Conservation (phyloP, 2,888 invertebrate genomes). For the Heliothis peltigera region DNA sequence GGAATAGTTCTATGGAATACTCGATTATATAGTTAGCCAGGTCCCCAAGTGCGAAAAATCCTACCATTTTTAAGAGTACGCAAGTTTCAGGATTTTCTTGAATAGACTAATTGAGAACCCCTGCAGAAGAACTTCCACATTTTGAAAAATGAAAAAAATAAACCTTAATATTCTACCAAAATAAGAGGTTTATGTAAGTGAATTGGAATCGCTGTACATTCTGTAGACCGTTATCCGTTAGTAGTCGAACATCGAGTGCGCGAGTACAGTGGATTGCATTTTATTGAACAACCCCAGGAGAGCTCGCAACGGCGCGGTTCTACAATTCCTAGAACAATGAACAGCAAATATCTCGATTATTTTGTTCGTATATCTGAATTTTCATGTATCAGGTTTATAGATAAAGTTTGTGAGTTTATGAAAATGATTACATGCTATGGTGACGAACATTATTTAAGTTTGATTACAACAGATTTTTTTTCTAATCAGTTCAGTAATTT, state of each 20-base stretch:
- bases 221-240: not conserved
- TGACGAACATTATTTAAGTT: not conserved
- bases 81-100: no score
- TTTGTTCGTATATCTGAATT: not conserved
- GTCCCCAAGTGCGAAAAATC: no score
- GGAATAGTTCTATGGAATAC: no score
- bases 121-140: no score
- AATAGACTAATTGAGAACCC: no score
- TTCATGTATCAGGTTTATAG: not conserved
- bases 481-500: no score
- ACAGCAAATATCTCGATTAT: conserved; percentile 3
- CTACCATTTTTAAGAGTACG: no score
- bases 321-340: conserved; percentile 9
- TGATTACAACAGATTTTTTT: no score
- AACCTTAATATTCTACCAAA: not conserved
- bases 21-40: no score
- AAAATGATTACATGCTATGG: not conserved
- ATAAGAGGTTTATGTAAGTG: not conserved
- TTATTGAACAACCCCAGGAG: conserved; percentile 31
- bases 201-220: not conserved
- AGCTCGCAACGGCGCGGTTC: conserved; percentile 4
- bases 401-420: no score
- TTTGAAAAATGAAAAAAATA: no score
- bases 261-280: conserved; percentile 36
- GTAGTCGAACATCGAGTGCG: conserved; percentile 4